These are phyloP conservation scores for Troides aeacus DNA, from an alignment of 2,888 invertebrate genomes.

Conservation along the genomic window DNA sequence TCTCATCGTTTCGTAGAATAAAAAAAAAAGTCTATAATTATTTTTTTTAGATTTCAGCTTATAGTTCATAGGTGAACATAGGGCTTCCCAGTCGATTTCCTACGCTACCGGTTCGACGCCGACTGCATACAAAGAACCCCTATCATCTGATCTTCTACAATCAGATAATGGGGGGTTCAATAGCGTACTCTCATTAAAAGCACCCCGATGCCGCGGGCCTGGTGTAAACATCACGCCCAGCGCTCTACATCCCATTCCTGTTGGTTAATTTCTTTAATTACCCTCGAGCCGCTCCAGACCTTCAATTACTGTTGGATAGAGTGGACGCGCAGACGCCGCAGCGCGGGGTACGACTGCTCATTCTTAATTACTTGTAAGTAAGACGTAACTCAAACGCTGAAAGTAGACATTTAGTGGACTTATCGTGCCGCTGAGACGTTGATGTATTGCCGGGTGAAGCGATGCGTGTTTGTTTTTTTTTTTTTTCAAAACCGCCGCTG, in stretches of 20 bases:
- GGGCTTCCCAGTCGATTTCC: too few relatives aligned
- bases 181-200: conserved; percentile 19
- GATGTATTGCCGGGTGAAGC: conserved; percentile 66
- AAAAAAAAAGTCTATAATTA: too few relatives aligned
- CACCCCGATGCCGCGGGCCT: conserved; percentile 42
- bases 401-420: conserved; percentile 69
- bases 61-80: too few relatives aligned
- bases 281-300: conserved; percentile 54
- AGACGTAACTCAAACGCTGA: conserved; percentile 74
- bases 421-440: conserved; percentile 63
- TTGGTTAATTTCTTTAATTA: conserved; percentile 72
- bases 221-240: conserved; percentile 55
- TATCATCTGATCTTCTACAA: background rate
- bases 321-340: conserved; percentile 57
- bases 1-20: too few relatives aligned
- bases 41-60: too few relatives aligned
- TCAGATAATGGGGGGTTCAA: conserved; percentile 14
- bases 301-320: conserved; percentile 67
- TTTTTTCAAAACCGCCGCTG: conserved; percentile 52
- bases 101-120: too few relatives aligned
- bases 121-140: background rate
- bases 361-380: conserved; percentile 76
- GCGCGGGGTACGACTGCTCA: conserved; percentile 63
- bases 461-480: conserved; percentile 50
- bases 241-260: conserved; percentile 51